A percentile compares a stretch with the other conserved stretches of the same genome.
Evolutionary conservation across 2,888 invertebrate genomes (phyloP).

Genomic region (Thysanoteuthis rhombus): DNA sequence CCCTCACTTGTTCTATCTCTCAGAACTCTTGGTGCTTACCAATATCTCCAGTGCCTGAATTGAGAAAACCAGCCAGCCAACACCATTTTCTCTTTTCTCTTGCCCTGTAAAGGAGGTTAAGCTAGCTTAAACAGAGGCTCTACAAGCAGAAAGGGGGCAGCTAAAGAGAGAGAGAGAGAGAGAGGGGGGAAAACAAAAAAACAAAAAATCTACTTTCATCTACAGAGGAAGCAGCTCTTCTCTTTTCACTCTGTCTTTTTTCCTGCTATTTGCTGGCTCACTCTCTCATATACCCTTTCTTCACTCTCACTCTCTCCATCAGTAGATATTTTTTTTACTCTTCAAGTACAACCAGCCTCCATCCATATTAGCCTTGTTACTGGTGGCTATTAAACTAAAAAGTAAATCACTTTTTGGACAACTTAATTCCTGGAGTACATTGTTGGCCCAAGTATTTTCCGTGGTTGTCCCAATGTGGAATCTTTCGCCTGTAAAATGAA

Average conservation of each 20-base stretch:
- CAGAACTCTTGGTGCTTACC: neutral
- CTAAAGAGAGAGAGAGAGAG: neutral
- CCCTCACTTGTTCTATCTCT: constrained; percentile 19
- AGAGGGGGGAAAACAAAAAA: neutral
- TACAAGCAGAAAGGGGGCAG: neutral
- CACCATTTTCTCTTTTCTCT: constrained; percentile 34
- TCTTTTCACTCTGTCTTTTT: neutral
- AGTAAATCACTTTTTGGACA: neutral
- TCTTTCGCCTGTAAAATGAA: constrained; percentile 42
- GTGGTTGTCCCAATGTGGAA: constrained; percentile 22
- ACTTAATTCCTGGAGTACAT: neutral
- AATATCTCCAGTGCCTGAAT: constrained; percentile 20
- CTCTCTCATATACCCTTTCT: neutral
- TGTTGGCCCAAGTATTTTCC: neutral
- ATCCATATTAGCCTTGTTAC: neutral
- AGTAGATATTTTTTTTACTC: neutral
- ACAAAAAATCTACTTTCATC: constrained; percentile 14
- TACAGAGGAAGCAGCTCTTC: neutral
- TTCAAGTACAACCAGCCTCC: constrained; percentile 12
- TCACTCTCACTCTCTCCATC: neutral
- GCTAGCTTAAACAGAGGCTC: constrained; percentile 15
- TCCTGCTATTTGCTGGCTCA: neutral
- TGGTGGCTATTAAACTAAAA: neutral
- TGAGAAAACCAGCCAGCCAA: neutral
- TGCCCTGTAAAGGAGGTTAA: constrained; percentile 18